Conservation (phyloP, 2,888 invertebrate species). For the Kryphioiulus occultus region DNA sequence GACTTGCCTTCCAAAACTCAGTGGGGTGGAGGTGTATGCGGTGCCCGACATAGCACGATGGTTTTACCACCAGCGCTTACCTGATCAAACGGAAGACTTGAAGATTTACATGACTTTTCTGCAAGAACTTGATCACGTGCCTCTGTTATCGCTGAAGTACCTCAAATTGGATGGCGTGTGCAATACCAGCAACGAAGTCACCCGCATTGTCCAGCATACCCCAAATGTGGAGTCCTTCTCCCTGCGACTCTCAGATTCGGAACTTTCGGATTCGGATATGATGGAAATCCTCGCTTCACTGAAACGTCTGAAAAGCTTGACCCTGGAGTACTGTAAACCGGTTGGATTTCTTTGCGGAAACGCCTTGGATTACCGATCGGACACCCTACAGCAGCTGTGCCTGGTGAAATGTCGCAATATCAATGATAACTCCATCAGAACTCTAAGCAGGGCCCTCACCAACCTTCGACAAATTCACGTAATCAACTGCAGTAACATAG, state of each 20-base stretch:
- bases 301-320: neutral
- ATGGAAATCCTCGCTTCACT: neutral
- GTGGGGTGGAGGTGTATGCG: neutral
- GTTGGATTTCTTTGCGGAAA: conserved; percentile 1
- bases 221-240: neutral
- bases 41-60: neutral
- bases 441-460: neutral
- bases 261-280: neutral
- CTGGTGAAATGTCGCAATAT: neutral
- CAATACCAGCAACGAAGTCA: neutral
- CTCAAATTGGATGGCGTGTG: neutral
- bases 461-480: neutral
- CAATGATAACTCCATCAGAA: neutral
- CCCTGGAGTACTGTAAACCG: neutral
- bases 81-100: neutral
- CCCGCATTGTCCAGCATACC: neutral
- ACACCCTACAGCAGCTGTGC: neutral
- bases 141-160: neutral
- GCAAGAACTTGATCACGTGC: neutral
- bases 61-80: neutral
- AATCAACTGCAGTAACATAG: neutral
- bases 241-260: neutral
- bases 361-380: neutral
- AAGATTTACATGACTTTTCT: neutral
- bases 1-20: neutral